Percentiles rank a stretch among this genome's conserved stretches.
Conservation (phyloP, 64 coral and sea anemone species). For the Actinia tenebrosa region DNA sequence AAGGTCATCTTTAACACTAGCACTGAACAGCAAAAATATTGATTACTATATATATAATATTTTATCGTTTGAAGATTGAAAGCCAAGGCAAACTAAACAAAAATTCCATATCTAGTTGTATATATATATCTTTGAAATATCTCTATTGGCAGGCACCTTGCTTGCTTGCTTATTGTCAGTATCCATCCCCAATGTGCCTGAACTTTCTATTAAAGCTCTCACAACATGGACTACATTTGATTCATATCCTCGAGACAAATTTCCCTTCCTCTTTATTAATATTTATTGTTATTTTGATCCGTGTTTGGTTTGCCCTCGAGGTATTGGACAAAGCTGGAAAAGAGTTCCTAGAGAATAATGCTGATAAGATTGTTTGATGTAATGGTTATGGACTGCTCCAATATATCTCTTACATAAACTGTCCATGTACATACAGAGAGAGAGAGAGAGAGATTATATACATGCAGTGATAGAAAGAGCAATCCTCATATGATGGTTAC, state of each 20-base stretch:
- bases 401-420: not conserved
- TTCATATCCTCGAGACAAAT: not conserved
- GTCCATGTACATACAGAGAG: not conserved
- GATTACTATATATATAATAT: slow-evolving; percentile 12
- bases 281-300: not conserved
- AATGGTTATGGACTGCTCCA: not conserved
- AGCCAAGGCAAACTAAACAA: not conserved
- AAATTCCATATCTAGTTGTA: slow-evolving; percentile 6
- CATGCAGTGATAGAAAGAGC: too few relatives aligned
- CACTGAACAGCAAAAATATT: not conserved
- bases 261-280: not conserved
- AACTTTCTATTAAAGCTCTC: slow-evolving; percentile 19
- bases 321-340: not conserved
- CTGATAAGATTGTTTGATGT: not conserved
- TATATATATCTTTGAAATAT: slow-evolving; percentile 9
- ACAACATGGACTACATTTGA: not conserved
- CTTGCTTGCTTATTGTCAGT: not conserved
- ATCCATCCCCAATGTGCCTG: not conserved
- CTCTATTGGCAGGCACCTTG: too few relatives aligned
- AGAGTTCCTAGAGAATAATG: not conserved
- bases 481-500: too few relatives aligned
- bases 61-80: slow-evolving; percentile 20
- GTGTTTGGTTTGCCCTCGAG: not conserved
- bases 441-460: too few relatives aligned
- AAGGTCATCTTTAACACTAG: not conserved